Evolutionary conservation across 2,797 vertebrate genomes (phyloP), one percentile per base, ranked within the genome.

Genomic region (Lacerta bilineata): DNA sequence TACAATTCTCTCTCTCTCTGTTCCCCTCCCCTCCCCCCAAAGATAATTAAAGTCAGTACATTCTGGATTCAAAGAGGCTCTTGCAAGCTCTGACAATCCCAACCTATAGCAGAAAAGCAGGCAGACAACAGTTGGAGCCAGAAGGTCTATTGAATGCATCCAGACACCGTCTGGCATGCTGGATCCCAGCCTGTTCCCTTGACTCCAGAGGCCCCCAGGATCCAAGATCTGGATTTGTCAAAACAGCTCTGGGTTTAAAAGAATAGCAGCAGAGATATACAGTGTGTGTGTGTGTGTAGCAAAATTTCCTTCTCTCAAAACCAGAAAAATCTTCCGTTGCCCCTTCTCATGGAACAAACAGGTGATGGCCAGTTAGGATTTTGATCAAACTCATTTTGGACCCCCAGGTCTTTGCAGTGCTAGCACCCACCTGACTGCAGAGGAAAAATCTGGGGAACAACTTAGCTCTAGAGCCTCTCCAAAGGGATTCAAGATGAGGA

Each of bases 291-390:
- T 33, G 33, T 33, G 33, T 33, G 33, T 33, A 2, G 33, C 89
- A 81, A 84, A 84, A 27, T 25, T 61, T 83, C 74, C 13, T 23
- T 25, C 1, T 33, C 13, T 13, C 20, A 7, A 0, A 25, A 29
- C 59, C 0, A 0, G 41, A 82, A 27, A 43, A 41, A 17, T 5
- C 3, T 46, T 79, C 89, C 27, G 66, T 50, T 81, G 81, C 46
- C 86, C 77, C 90, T 83, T 0, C 80, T 80, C 55, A 88, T 41
- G 36, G 87, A 69, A 90, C 89, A 93, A 93, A 94, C 92, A 95
- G 91, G 95, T 93, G 90, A 91, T 80, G 91, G 90, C 94, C 86
- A 0, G 15, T 89, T 94, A 90, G 93, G 91, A 83, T 76, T 92
- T 84, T 36, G 94, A 93, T 89, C 91, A 89, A 8, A 50, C 20